Evolutionary conservation across 2,888 invertebrate genomes (phyloP).

Genomic region (Linnaemya vulpina): DNA sequence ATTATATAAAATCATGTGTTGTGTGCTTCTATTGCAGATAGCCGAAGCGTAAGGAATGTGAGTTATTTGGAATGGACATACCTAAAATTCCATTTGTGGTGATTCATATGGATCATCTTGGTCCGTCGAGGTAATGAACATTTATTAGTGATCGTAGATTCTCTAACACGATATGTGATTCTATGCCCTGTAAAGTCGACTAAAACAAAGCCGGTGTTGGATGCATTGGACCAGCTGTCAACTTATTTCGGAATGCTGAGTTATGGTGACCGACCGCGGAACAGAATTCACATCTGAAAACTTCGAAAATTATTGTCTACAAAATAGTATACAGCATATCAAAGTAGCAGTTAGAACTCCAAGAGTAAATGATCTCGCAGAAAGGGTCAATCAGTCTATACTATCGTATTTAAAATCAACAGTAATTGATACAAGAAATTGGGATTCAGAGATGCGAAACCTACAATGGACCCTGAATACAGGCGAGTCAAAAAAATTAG

Average conservation of each 20-base stretch:
- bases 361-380: conserved; percentile 53
- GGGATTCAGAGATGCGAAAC: too few species aligned
- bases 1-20: conserved; percentile 4
- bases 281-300: conserved; percentile 51
- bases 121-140: conserved; percentile 32
- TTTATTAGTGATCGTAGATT: conserved; percentile 47
- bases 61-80: conserved; percentile 36
- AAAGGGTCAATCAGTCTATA: conserved; percentile 37
- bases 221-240: conserved; percentile 57
- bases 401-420: too few species aligned
- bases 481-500: too few species aligned
- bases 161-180: conserved; percentile 47
- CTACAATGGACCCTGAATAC: too few species aligned
- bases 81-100: conserved; percentile 37
- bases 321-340: conserved; percentile 43
- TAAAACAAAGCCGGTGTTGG: conserved; percentile 65
- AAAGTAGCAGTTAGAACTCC: conserved; percentile 57
- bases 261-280: conserved; percentile 53
- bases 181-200: conserved; percentile 54
- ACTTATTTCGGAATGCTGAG: conserved; percentile 53
- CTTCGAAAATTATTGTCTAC: conserved; percentile 32
- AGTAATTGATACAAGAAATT: too few species aligned
- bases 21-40: conserved; percentile 22
- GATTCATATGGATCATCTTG: conserved; percentile 47
- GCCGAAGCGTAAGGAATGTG: neutral